These are phyloP conservation scores for Torymus auratus DNA, from an alignment of 2,888 invertebrate genomes.

Conservation along the genomic window DNA sequence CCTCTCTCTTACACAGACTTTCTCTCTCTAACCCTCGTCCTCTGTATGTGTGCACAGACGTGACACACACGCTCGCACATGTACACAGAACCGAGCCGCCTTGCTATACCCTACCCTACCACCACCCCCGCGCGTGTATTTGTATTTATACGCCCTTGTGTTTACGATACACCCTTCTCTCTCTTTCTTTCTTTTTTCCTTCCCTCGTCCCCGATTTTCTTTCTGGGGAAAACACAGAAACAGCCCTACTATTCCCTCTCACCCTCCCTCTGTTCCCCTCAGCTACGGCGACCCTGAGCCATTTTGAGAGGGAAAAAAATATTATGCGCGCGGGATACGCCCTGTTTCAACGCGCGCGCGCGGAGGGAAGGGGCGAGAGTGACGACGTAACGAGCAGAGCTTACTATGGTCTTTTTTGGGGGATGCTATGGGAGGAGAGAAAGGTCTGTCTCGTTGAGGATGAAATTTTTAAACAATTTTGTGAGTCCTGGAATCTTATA, in stretches of 20 bases:
- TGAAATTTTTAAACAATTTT: too few relatives aligned
- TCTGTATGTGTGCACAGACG: too few relatives aligned
- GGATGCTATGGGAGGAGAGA: too few relatives aligned
- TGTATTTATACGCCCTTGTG: constrained; percentile 21
- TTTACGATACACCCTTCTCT: constrained; percentile 8
- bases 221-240: constrained; percentile 6
- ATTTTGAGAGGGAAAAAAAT: constrained; percentile 37
- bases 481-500: too few relatives aligned
- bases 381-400: too few relatives aligned
- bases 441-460: too few relatives aligned
- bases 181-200: neutral
- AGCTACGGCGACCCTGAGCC: neutral
- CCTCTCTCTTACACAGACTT: neutral
- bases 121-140: neutral
- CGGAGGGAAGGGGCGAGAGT: too few relatives aligned
- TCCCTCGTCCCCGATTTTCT: neutral
- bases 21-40: neutral
- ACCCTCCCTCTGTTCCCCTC: neutral
- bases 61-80: neutral
- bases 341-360: constrained; percentile 12
- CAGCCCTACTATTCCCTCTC: neutral
- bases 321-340: constrained; percentile 45
- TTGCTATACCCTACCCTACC: too few relatives aligned
- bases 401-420: too few relatives aligned
- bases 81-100: neutral